A percentile compares a stretch with the other conserved stretches of the same genome.
These are phyloP conservation scores for Cremastinae sp. DNA, from an alignment of 2,888 invertebrate species.

Conservation along the genomic window DNA sequence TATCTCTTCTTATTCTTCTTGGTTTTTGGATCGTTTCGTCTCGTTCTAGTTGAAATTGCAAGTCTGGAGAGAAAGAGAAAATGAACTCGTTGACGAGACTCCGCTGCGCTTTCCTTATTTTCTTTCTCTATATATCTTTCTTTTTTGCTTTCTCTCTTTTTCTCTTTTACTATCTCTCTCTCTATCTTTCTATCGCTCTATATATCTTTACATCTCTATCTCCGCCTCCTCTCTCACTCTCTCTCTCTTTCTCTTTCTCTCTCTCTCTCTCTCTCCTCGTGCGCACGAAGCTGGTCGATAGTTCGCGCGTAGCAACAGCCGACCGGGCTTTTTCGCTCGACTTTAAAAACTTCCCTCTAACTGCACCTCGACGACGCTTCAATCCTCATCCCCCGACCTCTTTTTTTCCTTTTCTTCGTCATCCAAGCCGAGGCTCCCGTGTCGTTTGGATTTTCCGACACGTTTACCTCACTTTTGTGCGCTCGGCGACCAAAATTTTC, in stretches of 20 bases:
- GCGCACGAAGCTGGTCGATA: slow-evolving; percentile 70
- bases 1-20: no score
- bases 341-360: slow-evolving; percentile 67
- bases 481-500: background rate
- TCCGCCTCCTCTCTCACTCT: slow-evolving; percentile 26
- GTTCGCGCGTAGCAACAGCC: slow-evolving; percentile 75
- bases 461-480: background rate
- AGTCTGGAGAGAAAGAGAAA: slow-evolving; percentile 29
- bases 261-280: slow-evolving; percentile 14
- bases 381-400: slow-evolving; percentile 13
- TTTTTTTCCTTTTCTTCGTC: slow-evolving; percentile 1
- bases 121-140: background rate
- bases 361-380: slow-evolving; percentile 56
- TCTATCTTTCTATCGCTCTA: no score
- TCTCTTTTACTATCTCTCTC: no score
- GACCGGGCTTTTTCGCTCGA: slow-evolving; percentile 70
- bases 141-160: background rate
- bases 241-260: slow-evolving; percentile 14
- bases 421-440: slow-evolving; percentile 10
- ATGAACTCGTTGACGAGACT: slow-evolving; percentile 51
- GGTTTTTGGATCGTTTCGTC: background rate
- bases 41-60: slow-evolving; percentile 48
- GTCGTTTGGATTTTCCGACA: background rate
- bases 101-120: slow-evolving; percentile 34
- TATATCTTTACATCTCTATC: slow-evolving; percentile 1